Conservation (phyloP, 2,113 vertebrate species). For the Neolamprologus fasciatus region DNA sequence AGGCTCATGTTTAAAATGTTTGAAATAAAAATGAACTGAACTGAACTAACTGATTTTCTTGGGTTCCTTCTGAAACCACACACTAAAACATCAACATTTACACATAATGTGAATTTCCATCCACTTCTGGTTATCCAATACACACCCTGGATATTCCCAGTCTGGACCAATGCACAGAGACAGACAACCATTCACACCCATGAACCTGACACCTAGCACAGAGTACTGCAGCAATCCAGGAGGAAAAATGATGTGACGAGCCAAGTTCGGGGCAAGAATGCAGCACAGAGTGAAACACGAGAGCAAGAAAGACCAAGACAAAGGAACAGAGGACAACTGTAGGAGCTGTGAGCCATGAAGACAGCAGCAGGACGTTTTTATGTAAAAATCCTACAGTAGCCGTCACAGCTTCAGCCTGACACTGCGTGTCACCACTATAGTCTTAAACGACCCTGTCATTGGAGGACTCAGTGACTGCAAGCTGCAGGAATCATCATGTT, state of each 20-base stretch:
- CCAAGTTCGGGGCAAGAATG: accelerated
- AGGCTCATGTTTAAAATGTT: too few species aligned
- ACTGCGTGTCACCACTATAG: background rate
- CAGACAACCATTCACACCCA: background rate
- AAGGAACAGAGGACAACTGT: background rate
- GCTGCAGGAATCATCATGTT: background rate
- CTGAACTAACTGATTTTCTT: background rate
- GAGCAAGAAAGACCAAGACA: background rate
- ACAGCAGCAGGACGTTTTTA: background rate
- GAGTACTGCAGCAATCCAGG: background rate
- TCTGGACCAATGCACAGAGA: background rate
- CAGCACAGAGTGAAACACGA: background rate
- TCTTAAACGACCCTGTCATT: background rate
- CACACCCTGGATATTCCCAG: background rate
- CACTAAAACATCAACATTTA: background rate
- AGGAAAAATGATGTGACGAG: accelerated
- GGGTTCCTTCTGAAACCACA: background rate
- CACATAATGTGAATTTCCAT: background rate
- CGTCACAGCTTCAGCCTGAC: background rate
- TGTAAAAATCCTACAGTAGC: background rate
- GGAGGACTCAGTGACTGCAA: background rate
- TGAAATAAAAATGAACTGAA: too few species aligned
- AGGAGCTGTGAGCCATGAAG: background rate
- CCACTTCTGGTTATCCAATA: background rate
- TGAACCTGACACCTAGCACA: background rate